A percentile compares a stretch with the other conserved stretches of the same genome.
These are phyloP conservation scores for Homarus gammarus DNA, from an alignment of 2,888 invertebrate species.

Conservation along the genomic window DNA sequence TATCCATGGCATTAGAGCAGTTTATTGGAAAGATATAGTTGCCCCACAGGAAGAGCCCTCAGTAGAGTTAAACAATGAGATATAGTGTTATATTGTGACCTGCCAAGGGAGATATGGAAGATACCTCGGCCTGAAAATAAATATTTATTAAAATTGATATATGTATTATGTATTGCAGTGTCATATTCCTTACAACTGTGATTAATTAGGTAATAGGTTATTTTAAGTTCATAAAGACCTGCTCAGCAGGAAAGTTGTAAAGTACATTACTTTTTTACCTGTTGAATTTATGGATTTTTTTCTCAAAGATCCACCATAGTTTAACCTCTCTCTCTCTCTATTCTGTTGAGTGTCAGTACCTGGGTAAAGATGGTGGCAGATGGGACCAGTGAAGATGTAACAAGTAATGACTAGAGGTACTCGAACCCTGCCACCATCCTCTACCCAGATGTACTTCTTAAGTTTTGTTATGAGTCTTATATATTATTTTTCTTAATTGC, in stretches of 20 bases:
- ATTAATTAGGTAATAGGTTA: conserved; percentile 60
- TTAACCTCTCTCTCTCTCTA: background rate
- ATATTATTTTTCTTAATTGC: no score
- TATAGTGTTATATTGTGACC: background rate
- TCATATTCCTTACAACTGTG: conserved; percentile 68
- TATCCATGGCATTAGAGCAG: background rate
- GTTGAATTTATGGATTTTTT: background rate
- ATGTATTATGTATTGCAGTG: conserved; percentile 39
- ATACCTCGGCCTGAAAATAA: background rate
- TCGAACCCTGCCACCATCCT: no score
- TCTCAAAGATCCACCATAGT: background rate
- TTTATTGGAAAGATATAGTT: background rate
- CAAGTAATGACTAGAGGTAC: background rate
- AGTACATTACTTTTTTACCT: conserved; percentile 46
- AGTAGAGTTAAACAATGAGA: background rate
- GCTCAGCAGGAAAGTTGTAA: conserved; percentile 49
- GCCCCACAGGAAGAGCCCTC: background rate
- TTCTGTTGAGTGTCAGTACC: background rate
- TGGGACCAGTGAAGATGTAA: background rate
- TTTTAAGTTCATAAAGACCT: conserved; percentile 17
- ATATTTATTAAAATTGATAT: conserved; percentile 27
- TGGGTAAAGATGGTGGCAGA: background rate
- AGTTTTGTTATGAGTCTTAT: no score
- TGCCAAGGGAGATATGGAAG: background rate
- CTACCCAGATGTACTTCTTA: no score